These are phyloP conservation scores for Okamejei kenojei DNA, from an alignment of 2,797 vertebrate species.

Conservation along the genomic window DNA sequence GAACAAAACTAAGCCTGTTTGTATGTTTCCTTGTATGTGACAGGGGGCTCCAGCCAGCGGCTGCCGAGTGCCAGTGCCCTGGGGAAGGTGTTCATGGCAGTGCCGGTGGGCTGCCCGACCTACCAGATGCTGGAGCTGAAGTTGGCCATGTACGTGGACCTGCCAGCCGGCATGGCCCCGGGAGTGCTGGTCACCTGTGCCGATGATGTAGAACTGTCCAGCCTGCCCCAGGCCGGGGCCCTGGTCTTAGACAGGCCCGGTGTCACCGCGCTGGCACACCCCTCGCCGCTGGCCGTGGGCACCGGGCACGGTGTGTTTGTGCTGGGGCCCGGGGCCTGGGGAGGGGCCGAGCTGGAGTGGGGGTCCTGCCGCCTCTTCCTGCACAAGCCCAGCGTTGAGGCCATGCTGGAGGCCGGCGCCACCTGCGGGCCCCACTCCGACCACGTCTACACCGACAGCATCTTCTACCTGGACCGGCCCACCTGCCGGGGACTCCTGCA, in stretches of 20 bases:
- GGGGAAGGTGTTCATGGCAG: conserved; percentile 86
- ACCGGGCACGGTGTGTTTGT: conserved; percentile 90
- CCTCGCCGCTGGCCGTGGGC: conserved; percentile 69
- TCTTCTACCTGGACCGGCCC: conserved; percentile 74
- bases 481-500: conserved; percentile 58
- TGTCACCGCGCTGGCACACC: conserved; percentile 86
- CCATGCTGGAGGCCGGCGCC: conserved; percentile 65
- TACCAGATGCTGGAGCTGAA: conserved; percentile 95
- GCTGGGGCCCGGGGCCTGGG: conserved; percentile 53
- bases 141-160: conserved; percentile 85
- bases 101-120: conserved; percentile 75
- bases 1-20: not conserved
- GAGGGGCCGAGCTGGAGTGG: conserved; percentile 58
- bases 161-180: conserved; percentile 77
- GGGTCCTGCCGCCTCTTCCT: conserved; percentile 67
- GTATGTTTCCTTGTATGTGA: not conserved
- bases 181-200: conserved; percentile 80
- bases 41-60: conserved; percentile 90
- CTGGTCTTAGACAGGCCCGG: conserved; percentile 73
- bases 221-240: conserved; percentile 47
- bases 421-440: conserved; percentile 54
- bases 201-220: conserved; percentile 89
- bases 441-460: conserved; percentile 89
- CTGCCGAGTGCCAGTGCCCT: conserved; percentile 82
- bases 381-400: conserved; percentile 76